A percentile compares a stretch with the other conserved stretches of the same genome.
These are phyloP conservation scores for Tragelaphus buxtoni DNA, from an alignment of 2,113 vertebrate species.

Conservation along the genomic window DNA sequence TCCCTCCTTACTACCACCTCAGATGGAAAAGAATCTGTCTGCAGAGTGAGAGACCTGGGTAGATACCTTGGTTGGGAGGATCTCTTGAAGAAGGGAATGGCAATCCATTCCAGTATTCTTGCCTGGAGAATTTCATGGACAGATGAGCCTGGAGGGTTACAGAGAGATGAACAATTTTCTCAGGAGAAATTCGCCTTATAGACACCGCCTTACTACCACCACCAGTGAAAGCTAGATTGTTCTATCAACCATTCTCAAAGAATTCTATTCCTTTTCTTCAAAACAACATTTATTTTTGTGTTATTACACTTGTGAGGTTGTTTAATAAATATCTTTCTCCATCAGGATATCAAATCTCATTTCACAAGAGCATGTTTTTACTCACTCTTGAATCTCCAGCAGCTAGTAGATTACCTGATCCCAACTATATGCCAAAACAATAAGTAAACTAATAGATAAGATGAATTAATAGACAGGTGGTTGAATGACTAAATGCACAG, in stretches of 20 bases:
- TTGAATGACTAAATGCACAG: neutral
- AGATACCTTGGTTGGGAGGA: neutral
- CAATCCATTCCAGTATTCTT: neutral
- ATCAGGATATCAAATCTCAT: neutral
- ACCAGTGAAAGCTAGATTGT: neutral
- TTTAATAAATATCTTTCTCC: neutral
- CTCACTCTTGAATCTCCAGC: neutral
- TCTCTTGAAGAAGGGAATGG: neutral
- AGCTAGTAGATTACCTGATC: neutral
- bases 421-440: neutral
- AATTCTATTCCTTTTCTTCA: neutral
- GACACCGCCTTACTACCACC: neutral
- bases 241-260: neutral
- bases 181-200: neutral
- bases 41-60: neutral
- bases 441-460: neutral
- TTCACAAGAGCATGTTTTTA: neutral
- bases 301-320: neutral
- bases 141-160: neutral
- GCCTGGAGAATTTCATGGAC: neutral
- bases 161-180: neutral
- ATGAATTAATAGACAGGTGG: neutral
- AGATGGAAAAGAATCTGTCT: neutral
- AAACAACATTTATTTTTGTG: neutral
- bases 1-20: neutral